Evolutionary conservation across 1,140 invertebrate species (phyloP).

Genomic region (Nasonia longicornis): DNA sequence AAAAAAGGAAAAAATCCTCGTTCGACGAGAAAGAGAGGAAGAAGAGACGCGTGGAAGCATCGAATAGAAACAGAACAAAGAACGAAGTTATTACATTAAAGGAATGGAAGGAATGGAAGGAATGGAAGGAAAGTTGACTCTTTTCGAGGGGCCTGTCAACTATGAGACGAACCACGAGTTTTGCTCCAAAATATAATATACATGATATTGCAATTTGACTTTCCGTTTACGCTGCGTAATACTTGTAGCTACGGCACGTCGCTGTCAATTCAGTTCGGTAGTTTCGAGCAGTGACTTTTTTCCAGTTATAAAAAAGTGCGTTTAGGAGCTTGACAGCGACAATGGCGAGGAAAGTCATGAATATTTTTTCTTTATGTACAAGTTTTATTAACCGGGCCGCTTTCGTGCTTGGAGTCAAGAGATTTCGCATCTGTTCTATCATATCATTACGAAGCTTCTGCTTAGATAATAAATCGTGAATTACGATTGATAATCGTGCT

Average conservation of each 20-base stretch:
- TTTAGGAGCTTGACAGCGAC: conserved; percentile 29
- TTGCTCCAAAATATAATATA: conserved; percentile 43
- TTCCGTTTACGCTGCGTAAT: conserved; percentile 37
- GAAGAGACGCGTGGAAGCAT: conserved; percentile 9
- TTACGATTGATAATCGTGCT: not conserved
- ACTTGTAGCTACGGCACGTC: conserved; percentile 27
- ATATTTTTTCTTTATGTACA: conserved; percentile 42
- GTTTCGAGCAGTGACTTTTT: not conserved
- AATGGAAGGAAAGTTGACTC: conserved; percentile 43
- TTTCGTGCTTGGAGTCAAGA: conserved; percentile 10
- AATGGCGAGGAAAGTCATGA: conserved; percentile 36
- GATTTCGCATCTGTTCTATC: conserved; percentile 20
- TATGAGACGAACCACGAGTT: conserved; percentile 11
- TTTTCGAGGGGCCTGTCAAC: conserved; percentile 7
- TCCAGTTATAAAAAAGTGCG: not conserved
- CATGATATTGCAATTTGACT: conserved; percentile 46
- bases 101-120: conserved; percentile 44
- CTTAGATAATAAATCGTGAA: conserved; percentile 11
- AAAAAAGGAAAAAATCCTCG: not conserved
- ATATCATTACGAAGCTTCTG: not conserved
- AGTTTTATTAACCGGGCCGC: conserved; percentile 22
- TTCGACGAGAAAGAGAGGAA: conserved; percentile 24
- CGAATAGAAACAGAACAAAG: conserved; percentile 20
- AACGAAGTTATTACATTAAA: conserved; percentile 35
- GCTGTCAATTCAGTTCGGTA: conserved; percentile 30